Evolutionary conservation across 2,888 invertebrate genomes (phyloP).

Genomic region (Dasypolia templi): DNA sequence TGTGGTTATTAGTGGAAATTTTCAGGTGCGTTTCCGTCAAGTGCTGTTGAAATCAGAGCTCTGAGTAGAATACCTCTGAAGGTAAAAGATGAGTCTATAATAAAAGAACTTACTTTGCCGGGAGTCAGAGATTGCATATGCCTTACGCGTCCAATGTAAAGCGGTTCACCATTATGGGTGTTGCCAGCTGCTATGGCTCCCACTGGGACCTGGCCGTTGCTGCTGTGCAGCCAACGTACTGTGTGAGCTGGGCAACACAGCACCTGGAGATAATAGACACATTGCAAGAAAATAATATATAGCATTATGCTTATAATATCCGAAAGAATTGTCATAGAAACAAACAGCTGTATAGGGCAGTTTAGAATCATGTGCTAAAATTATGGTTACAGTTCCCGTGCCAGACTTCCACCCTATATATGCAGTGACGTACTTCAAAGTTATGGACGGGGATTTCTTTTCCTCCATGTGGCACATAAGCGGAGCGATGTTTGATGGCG

Average conservation of each 20-base stretch:
- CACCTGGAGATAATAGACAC: slow-evolving; percentile 72
- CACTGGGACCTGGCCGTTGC: slow-evolving; percentile 87
- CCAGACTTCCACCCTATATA: too few relatives aligned
- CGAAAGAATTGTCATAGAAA: neutral
- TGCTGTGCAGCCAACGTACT: slow-evolving; percentile 86
- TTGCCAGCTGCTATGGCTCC: slow-evolving; percentile 89
- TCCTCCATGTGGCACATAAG: slow-evolving; percentile 82
- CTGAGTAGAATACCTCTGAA: too few relatives aligned
- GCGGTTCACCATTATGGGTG: slow-evolving; percentile 85
- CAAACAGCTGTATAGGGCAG: neutral
- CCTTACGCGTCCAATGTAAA: slow-evolving; percentile 89
- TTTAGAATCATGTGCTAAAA: too few relatives aligned
- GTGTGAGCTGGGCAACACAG: slow-evolving; percentile 77
- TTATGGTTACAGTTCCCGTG: too few relatives aligned
- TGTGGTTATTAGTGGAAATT: too few relatives aligned
- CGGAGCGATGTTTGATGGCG: slow-evolving; percentile 81
- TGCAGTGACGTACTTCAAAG: slow-evolving; percentile 80
- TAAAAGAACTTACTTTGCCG: slow-evolving; percentile 86
- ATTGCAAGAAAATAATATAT: neutral
- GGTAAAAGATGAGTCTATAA: neutral
- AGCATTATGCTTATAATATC: neutral
- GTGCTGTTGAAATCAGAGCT: too few relatives aligned
- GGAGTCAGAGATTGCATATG: slow-evolving; percentile 89
- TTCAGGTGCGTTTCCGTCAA: too few relatives aligned
- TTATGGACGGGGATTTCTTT: slow-evolving; percentile 85